phyloP scores from a whole-genome alignment of 2,797 vertebrate genomes.

The Galago senegalensis region DNA sequence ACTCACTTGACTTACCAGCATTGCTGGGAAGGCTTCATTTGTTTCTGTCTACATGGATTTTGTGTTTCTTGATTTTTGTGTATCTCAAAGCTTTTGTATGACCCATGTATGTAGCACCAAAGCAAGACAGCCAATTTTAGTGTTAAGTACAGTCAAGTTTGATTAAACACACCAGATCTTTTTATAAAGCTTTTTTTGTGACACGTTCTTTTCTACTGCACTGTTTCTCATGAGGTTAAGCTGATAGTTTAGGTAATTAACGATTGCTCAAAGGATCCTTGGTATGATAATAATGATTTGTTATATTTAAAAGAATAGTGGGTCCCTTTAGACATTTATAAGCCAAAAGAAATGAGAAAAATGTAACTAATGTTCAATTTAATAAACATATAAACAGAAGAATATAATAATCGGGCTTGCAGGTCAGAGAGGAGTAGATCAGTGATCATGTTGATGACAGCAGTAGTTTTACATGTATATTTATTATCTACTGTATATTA shows the following conservation, averaged over 20 bases:
- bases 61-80: no score
- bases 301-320: not conserved
- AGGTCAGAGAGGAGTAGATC: not conserved
- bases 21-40: no score
- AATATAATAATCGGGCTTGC: not conserved
- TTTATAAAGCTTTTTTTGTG: not conserved
- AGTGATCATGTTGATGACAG: not conserved
- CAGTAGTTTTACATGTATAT: not conserved
- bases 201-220: not conserved
- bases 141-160: not conserved
- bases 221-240: not conserved
- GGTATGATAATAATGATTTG: not conserved
- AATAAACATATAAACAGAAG: constrained; percentile 4
- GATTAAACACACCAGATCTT: not conserved
- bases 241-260: constrained; percentile 21
- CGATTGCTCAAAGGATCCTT: not conserved
- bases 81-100: no score
- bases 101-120: not conserved
- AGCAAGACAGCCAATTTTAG: not conserved
- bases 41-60: no score
- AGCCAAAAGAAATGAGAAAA: constrained; percentile 51
- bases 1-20: no score
- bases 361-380: not conserved
- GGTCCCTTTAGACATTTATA: not conserved
- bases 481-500: constrained; percentile 1